A percentile compares a stretch with the other conserved stretches of the same genome.
phyloP scores from a whole-genome alignment of 1,140 invertebrate genomes.

The Drosophila persimilis region DNA sequence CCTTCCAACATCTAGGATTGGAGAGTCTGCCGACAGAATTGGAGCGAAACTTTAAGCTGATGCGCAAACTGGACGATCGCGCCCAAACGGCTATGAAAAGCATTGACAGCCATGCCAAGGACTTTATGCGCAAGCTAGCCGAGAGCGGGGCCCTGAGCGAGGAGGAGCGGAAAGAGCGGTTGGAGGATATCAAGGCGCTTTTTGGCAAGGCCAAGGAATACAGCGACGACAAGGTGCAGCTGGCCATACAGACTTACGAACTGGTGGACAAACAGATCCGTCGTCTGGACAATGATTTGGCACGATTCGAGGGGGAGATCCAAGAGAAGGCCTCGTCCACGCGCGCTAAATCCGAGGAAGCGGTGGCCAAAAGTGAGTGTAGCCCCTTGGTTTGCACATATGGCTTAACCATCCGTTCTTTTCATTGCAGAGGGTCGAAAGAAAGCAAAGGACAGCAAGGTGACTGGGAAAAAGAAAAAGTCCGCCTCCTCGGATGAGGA shows the following conservation, averaged over 20 bases:
- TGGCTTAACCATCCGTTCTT: background rate
- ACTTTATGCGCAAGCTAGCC: slow-evolving; percentile 88
- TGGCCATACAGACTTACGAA: slow-evolving; percentile 99
- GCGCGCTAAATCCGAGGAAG: slow-evolving; percentile 86
- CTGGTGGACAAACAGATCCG: slow-evolving; percentile 99
- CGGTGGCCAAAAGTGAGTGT: slow-evolving; percentile 83
- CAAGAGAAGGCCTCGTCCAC: slow-evolving; percentile 95
- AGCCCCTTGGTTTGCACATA: background rate
- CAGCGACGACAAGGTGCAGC: slow-evolving; percentile 98
- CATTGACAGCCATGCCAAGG: slow-evolving; percentile 94
- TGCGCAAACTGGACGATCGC: slow-evolving; percentile 96
- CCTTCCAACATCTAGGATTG: slow-evolving; percentile 86
- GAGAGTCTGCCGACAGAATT: slow-evolving; percentile 97
- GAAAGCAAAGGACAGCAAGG: slow-evolving; percentile 84
- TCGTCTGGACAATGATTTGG: slow-evolving; percentile 96
- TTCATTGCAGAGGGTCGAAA: slow-evolving; percentile 85
- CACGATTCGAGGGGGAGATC: slow-evolving; percentile 97
- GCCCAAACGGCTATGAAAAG: slow-evolving; percentile 95
- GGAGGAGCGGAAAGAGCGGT: slow-evolving; percentile 92
- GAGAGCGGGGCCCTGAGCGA: slow-evolving; percentile 85
- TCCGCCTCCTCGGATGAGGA: slow-evolving; percentile 78
- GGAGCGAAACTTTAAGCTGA: slow-evolving; percentile 97
- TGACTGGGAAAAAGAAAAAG: slow-evolving; percentile 77
- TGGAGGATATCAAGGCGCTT: slow-evolving; percentile 92
- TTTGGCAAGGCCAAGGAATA: slow-evolving; percentile 97